Evolutionary conservation across 1,140 invertebrate genomes (phyloP), one percentile per base, ranked within the genome.

Genomic region (Zaprionus ghesquierei): DNA sequence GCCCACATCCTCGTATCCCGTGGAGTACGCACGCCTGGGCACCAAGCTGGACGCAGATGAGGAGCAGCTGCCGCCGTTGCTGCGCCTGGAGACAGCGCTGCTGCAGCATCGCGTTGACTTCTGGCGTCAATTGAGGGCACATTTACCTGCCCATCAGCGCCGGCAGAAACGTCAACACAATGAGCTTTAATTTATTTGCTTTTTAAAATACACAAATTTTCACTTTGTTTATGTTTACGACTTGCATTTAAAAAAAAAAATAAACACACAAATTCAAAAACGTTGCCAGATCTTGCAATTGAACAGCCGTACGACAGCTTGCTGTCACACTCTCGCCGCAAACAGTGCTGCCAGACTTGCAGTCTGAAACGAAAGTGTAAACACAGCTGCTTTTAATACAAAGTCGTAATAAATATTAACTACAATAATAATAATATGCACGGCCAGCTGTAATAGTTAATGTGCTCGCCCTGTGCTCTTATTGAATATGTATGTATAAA

Each of bases 11-110:
- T 91, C 90, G 0, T 68, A 92, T 49, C 80, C 89, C 0, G 90
- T 93, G 22, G 91, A 93, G 35, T 94, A 92, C 62, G 81, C 92
- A 2, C 82, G 92, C 12, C 92, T 94, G 63, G 91, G 89, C 31
- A 77, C 79, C n/a, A 91, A 92, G 13, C 33, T 82, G 4, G 65
- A 92, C 20, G 55, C 66, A 0, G 38, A 64, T 25, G 23, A 63
- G 15, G 68, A 55, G 8, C 10, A 62, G 8, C 18, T 56, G 13
- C 60, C 68, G 8, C 23, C 63, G 8, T 50, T 90, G 38, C 56
- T 90, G 25, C 69, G 69, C 23, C 64, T 79, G 8, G 90, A 91
- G n/a, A 29, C 56, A 3, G 41, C 66, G n/a, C 29, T 91, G 12
- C 62, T 89, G 69, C 86, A 81, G 33, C 80, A 81, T 6, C 86